Conservation (phyloP, 1,140 invertebrate genomes). For the Euglossa dilemma region DNA sequence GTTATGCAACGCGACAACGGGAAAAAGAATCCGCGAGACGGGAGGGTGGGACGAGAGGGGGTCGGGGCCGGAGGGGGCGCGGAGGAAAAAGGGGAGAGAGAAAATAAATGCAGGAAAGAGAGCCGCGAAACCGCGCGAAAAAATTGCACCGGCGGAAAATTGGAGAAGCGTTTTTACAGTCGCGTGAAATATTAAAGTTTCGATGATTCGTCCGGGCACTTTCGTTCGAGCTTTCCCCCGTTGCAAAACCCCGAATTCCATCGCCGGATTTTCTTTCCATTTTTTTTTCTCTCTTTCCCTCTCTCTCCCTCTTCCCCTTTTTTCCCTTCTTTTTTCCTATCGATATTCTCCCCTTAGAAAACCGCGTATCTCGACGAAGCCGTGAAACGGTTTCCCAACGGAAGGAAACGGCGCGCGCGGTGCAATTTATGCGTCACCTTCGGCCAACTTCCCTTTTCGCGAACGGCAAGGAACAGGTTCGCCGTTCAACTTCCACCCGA, state of each 20-base stretch:
- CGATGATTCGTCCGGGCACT: not conserved
- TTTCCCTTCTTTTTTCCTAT: not conserved
- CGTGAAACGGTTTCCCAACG: too few species aligned
- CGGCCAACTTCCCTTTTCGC: conserved; percentile 7
- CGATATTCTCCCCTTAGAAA: too few species aligned
- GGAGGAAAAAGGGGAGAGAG: too few species aligned
- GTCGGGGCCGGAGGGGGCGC: not conserved
- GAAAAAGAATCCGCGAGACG: not conserved
- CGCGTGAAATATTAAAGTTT: conserved; percentile 39
- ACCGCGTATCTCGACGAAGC: too few species aligned
- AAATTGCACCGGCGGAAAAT: conserved; percentile 15
- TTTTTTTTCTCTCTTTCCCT: not conserved
- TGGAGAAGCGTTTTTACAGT: not conserved
- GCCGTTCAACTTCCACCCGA: conserved; percentile 7
- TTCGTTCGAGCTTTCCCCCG: not conserved
- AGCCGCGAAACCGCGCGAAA: not conserved
- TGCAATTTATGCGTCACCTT: conserved; percentile 44
- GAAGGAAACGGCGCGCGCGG: conserved; percentile 40
- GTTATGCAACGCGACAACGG: not conserved
- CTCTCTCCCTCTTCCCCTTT: not conserved
- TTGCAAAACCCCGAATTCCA: not conserved
- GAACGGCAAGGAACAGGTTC: not conserved
- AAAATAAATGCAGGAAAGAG: not conserved
- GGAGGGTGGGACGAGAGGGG: not conserved
- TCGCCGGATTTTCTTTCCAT: not conserved